Evolutionary conservation across 1,140 invertebrate genomes (phyloP).

Genomic region (Drosophila athabasca): DNA sequence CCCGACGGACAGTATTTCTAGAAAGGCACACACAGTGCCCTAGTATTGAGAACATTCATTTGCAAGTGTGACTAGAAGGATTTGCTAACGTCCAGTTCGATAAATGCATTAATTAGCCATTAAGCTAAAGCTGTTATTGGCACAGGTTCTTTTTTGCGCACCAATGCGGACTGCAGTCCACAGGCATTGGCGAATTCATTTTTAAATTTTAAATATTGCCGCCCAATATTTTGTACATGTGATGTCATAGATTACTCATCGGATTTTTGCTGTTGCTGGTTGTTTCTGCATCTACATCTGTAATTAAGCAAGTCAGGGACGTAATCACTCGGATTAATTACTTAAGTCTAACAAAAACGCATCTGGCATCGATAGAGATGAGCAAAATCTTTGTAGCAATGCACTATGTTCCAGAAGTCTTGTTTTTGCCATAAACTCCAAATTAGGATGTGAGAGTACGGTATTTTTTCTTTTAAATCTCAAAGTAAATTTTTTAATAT

Average conservation of each 20-base stretch:
- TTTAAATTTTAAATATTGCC: neutral
- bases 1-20: too few species aligned
- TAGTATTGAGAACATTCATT: slow-evolving; percentile 6
- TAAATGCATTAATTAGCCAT: slow-evolving; percentile 24
- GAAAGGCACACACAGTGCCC: slow-evolving; percentile 17
- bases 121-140: slow-evolving; percentile 20
- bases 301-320: neutral
- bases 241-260: slow-evolving; percentile 20
- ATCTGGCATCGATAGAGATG: too few species aligned
- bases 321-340: neutral
- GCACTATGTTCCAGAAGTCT: too few species aligned
- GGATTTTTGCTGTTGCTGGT: neutral
- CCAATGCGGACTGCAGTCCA: too few species aligned
- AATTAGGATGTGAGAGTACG: too few species aligned
- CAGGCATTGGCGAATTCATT: too few species aligned
- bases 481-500: too few species aligned
- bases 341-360: too few species aligned
- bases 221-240: slow-evolving; percentile 6
- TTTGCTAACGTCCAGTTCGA: neutral
- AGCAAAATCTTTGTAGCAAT: too few species aligned
- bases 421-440: too few species aligned
- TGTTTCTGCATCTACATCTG: neutral
- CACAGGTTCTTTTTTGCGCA: neutral
- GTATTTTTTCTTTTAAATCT: too few species aligned
- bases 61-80: neutral